Base-by-base conservation (phyloP, 2,888 invertebrate genomes). In the Teleogryllus oceanicus region DNA sequence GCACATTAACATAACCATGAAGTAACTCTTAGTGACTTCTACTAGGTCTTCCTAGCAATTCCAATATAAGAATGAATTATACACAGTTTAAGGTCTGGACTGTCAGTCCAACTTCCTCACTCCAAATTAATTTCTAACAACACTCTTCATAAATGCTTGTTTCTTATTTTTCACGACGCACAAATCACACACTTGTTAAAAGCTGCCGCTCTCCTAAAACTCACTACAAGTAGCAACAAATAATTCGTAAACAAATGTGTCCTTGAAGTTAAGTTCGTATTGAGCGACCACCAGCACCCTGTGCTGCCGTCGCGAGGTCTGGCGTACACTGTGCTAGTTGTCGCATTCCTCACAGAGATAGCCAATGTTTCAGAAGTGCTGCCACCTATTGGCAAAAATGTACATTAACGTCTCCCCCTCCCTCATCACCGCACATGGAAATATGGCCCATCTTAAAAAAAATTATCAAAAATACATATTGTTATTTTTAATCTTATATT, bases 1-100 rank as follows among this genome's bases (percentile, higher is more conserved):
- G 88, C 87, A 87, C 86, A 87, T 88, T 88, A 88, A 86, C 88
- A 87, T 87, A 85, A 83, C 83, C 83, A 80, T 81, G 81, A 80
- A 81, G 81, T 79, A 81, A 81, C 81, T 80, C 37, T 79, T 79
- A 78, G 78, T 80, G 81, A 81, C 81, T 80, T 77, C 77, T 79
- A 79, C 74, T 79, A 50, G 80, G 51, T 75, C 76, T 76, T 21
- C 75, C 75, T 49, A 20, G 74, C 20, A 20, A 37, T 37, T 37
- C 5, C 74, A 74, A 20, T 74, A 11, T 18, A 20, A 74, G 20
- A 12, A 74, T 74, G 20, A 74, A 74, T 18, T 74, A 74, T n/a
- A 74, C 3, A 74, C 11, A 74, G 20, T 74, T 74, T 8, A 11
- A 74, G 74, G 74, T 20, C 20, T 74, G 74, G 20, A n/a, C 74